These are phyloP conservation scores for Actinopyga echinites DNA, from an alignment of 53 echinoderm and acorn worm genomes.

Conservation along the genomic window DNA sequence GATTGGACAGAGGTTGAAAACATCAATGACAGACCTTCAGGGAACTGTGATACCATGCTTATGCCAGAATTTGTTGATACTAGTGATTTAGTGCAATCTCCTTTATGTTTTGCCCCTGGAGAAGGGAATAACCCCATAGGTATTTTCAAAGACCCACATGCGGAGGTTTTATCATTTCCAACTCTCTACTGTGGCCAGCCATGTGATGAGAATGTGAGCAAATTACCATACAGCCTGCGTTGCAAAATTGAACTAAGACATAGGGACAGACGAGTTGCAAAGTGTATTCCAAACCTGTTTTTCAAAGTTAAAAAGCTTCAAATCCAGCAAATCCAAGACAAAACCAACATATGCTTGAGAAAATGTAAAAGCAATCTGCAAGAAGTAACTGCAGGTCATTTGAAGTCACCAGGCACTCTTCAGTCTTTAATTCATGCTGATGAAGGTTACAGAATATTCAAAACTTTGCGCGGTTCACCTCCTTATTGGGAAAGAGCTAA, in stretches of 20 bases:
- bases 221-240: conserved; percentile 6
- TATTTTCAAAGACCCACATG: conserved; percentile 15
- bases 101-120: neutral
- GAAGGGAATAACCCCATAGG: conserved; percentile 15
- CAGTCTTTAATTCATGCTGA: neutral
- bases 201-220: neutral
- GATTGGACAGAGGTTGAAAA: neutral
- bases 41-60: conserved; percentile 9
- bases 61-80: neutral
- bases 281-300: conserved; percentile 24
- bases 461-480: conserved; percentile 46
- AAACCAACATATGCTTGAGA: neutral
- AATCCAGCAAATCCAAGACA: conserved; percentile 15
- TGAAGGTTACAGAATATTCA: conserved; percentile 50
- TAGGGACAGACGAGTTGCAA: conserved; percentile 24
- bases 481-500: conserved; percentile 53
- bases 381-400: conserved; percentile 1
- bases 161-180: conserved; percentile 38
- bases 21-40: neutral
- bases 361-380: conserved; percentile 18
- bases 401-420: neutral
- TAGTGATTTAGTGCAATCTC: neutral
- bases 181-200: conserved; percentile 30
- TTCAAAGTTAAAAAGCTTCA: conserved; percentile 37
- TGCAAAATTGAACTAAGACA: conserved; percentile 19